phyloP scores from a whole-genome alignment of 1,140 invertebrate genomes.

The Pachypeltis micranthus region DNA sequence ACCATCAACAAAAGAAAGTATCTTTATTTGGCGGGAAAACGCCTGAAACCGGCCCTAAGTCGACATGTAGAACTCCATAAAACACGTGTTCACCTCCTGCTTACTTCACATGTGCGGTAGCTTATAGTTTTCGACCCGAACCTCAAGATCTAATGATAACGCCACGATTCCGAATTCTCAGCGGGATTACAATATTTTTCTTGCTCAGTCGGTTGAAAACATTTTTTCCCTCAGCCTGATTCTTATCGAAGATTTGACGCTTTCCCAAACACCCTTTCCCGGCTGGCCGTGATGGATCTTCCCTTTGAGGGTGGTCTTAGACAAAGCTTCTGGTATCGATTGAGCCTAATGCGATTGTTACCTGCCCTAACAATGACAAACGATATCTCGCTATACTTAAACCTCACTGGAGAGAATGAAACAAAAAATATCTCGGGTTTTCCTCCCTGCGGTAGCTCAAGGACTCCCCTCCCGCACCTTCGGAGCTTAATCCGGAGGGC shows the following conservation, averaged over 20 bases:
- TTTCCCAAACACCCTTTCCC: too few relatives aligned
- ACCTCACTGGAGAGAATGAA: not conserved
- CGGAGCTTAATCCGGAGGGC: not conserved
- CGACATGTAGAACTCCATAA: too few relatives aligned
- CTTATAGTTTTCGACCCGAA: not conserved
- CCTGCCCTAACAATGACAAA: constrained; percentile 5
- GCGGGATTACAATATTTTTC: not conserved
- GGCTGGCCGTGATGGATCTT: too few relatives aligned
- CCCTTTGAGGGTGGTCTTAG: not conserved
- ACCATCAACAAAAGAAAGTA: constrained; percentile 1
- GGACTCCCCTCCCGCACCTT: too few relatives aligned
- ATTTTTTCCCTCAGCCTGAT: too few relatives aligned
- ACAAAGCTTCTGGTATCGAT: constrained; percentile 1
- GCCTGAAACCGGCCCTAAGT: too few relatives aligned
- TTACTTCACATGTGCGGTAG: not conserved
- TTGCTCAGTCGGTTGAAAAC: too few relatives aligned
- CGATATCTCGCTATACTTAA: not conserved
- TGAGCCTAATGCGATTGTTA: constrained; percentile 4
- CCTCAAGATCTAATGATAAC: not conserved
- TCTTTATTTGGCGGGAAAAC: not conserved
- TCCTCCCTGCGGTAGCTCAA: too few relatives aligned
- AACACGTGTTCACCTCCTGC: not conserved
- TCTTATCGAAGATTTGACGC: too few relatives aligned
- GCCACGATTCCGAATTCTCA: not conserved
- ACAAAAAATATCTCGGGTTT: too few relatives aligned